Base-by-base conservation (phyloP, 2,113 vertebrate species). In the Jacana jacana region DNA sequence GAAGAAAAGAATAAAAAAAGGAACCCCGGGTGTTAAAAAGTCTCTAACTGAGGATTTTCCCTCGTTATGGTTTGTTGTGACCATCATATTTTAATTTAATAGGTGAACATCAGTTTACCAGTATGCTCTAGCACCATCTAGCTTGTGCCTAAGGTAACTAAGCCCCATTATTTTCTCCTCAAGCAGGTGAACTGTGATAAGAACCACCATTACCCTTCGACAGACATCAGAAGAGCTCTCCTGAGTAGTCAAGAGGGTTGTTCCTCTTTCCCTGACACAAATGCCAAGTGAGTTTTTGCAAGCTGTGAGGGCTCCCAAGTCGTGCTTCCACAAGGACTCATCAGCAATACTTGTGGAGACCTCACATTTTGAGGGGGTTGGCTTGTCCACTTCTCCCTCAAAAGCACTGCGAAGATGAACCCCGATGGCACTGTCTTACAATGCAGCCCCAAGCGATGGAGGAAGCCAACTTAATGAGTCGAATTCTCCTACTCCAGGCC, bases 121-220 rank as follows among this genome's bases (percentile, higher is more conserved):
- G 0, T 30, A 81, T 72, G 78, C 93, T 96, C 71, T 96, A 92
- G 95, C 96, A 94, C 96, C 96, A 97, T 87, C 96, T 97, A 97
- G 96, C 96, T 94, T 87, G 78, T 30, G 22, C 48, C 66, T 82
- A 27, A 42, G 63, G 92, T 79, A 95, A 81, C 35, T 33, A 19
- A 86, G 22, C 25, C 46, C 44, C 39, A 42, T 23, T 46, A 35
- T 31, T 93, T 91, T 65, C 69, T 85, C 51, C 39, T 52, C 54
- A 42, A 86, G 68, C 4, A 23, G 40, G 33, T 22, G 81, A 91
- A 57, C 8, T 37, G 15, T 60, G 49, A 27, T 31, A 65, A 82
- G 25, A 25, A 44, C 5, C 27, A 63, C 37, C 7, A 19, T 49
- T 46, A 81, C 8, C 13, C 66, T 28, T 35, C 0, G 3, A 63